Percentiles rank a stretch among this genome's conserved stretches.
These are phyloP conservation scores for Spisula subtruncata DNA, from an alignment of 2,888 invertebrate genomes.

Conservation along the genomic window DNA sequence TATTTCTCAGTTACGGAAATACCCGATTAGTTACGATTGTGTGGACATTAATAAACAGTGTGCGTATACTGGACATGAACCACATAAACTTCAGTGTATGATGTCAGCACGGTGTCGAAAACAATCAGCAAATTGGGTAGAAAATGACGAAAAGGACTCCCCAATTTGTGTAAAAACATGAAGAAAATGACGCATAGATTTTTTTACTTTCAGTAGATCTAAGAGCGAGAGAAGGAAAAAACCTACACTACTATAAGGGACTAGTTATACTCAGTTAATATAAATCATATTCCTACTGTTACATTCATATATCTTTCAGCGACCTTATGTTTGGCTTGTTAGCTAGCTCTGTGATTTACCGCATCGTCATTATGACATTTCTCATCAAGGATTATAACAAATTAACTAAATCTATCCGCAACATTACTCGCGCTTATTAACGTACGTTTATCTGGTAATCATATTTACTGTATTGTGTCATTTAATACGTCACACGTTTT, in stretches of 20 bases:
- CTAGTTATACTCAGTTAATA: background rate
- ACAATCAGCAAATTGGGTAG: no score
- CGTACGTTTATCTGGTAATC: background rate
- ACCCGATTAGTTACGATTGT: no score
- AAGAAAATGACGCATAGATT: no score
- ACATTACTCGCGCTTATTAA: background rate
- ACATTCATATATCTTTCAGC: background rate
- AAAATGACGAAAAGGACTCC: no score
- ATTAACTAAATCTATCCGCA: background rate
- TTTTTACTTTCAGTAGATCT: background rate
- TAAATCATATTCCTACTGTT: background rate
- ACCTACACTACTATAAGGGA: background rate
- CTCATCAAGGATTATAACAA: slow-evolving; percentile 42
- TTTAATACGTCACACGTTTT: background rate
- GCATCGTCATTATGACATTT: slow-evolving; percentile 44
- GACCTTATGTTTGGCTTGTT: background rate
- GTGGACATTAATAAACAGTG: no score
- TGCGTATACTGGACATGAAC: no score
- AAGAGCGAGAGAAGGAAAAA: background rate
- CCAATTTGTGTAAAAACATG: no score
- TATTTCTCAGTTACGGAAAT: no score
- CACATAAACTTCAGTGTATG: no score
- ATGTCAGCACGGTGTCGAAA: no score
- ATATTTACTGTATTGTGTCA: background rate
- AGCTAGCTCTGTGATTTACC: slow-evolving; percentile 29